These are phyloP conservation scores for Chelmon rostratus DNA, from an alignment of 2,797 vertebrate species.

Conservation along the genomic window DNA sequence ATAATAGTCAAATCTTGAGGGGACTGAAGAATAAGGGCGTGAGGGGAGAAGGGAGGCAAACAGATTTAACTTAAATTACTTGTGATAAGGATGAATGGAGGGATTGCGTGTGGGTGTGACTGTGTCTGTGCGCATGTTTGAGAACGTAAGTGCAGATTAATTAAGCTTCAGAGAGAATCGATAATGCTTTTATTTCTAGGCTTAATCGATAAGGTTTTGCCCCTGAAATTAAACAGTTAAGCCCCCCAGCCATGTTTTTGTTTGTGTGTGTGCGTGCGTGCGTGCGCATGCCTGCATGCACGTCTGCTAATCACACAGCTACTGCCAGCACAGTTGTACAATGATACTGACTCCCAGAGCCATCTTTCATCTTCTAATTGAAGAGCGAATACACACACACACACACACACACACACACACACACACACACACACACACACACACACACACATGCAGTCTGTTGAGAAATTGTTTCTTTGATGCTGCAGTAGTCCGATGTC, in stretches of 20 bases:
- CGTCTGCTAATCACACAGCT: constrained; percentile 47
- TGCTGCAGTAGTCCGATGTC: constrained; percentile 46
- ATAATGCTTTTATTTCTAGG: constrained; percentile 73
- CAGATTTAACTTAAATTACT: constrained; percentile 69
- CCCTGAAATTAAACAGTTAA: constrained; percentile 74
- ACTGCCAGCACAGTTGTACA: constrained; percentile 42
- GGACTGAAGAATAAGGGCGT: constrained; percentile 34
- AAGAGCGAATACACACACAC: constrained; percentile 56
- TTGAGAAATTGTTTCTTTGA: constrained; percentile 59
- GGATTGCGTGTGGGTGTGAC: constrained; percentile 9
- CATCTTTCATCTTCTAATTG: constrained; percentile 73
- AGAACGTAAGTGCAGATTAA: constrained; percentile 80
- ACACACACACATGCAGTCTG: constrained; percentile 33
- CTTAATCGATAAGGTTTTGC: constrained; percentile 70
- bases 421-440: constrained; percentile 11
- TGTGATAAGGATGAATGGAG: constrained; percentile 68
- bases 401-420: constrained; percentile 21
- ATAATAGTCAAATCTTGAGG: constrained; percentile 49
- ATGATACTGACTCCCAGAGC: constrained; percentile 52
- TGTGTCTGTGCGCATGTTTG: constrained; percentile 30
- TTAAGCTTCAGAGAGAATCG: constrained; percentile 80
- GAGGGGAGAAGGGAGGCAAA: constrained; percentile 45
- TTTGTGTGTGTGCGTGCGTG: constrained; percentile 1
- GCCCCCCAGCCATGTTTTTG: constrained; percentile 29
- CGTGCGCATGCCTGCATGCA: constrained; percentile 5